Evolutionary conservation across 2,113 vertebrate species (phyloP), one percentile per base, ranked within the genome.

Genomic region (Brienomyrus brachyistius): DNA sequence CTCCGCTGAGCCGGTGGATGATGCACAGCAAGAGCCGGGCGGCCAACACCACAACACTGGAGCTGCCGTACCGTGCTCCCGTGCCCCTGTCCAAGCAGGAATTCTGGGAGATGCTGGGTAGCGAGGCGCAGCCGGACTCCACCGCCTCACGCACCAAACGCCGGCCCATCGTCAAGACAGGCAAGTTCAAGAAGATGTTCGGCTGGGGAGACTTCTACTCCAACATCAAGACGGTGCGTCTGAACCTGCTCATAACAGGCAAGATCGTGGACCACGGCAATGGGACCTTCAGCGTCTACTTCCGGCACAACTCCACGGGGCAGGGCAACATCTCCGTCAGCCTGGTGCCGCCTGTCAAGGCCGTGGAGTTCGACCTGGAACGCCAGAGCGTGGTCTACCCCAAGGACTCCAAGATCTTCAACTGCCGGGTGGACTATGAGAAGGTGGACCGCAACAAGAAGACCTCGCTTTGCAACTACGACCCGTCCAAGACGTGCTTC

Each of bases 131-230:
- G 56, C 92, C 96, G 0, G 90, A 94, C 88, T 56, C 82, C 0
- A 94, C 95, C 47, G 15, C 95, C 21, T 96, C 91, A 2, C 94
- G 96, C 84, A 95, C 95, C 90, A 97, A 95, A 0, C 97, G 94
- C 2, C 95, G 97, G 77, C 97, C 96, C 3, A 95, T 96, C 7
- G 95, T 96, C 5, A 94, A 97, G 40, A 95, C 97, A 0, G 96
- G 97, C 91, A 95, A 97, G 91, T 96, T 97, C 87, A 98, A 97
- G 94, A 99, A 99, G 91, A 97, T 98, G 96, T 99, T 99, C 19
- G 98, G 98, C 94, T 99, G 98, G 98, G 98, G 98, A 0, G 98
- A 99, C 92, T 99, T 99, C 94, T 99, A 99, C 91, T 99, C 98
- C 94, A 99, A 99, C 91, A 99, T 99, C 96, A 99, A 99, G 95